phyloP scores from a whole-genome alignment of 2,888 invertebrate species.

The Lithosia quadra region DNA sequence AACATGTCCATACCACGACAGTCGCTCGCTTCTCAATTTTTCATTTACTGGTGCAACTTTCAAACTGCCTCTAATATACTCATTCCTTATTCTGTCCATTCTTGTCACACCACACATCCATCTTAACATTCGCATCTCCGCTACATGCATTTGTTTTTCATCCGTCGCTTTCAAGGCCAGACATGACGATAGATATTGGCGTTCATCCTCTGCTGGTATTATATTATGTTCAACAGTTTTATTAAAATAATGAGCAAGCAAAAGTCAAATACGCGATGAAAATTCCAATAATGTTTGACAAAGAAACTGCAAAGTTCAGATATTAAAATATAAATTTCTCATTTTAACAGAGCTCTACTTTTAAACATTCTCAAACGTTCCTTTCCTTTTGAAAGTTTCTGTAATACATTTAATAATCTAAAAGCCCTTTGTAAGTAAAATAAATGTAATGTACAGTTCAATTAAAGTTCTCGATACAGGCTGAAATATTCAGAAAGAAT shows the following conservation, averaged over 20 bases:
- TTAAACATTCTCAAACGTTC: background rate
- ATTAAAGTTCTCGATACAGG: background rate
- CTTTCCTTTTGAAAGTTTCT: conserved; percentile 4
- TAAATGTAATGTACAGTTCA: background rate
- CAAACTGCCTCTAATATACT: too few relatives aligned
- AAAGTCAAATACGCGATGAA: background rate
- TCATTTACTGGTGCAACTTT: too few relatives aligned
- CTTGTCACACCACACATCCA: too few relatives aligned
- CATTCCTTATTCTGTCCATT: too few relatives aligned
- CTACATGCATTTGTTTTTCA: too few relatives aligned
- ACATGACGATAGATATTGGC: too few relatives aligned
- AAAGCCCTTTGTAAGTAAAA: background rate
- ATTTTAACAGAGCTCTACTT: conserved; percentile 2
- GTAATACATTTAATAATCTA: background rate
- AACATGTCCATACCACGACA: too few relatives aligned
- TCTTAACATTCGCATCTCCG: too few relatives aligned
- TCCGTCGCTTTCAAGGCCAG: too few relatives aligned
- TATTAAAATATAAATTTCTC: conserved; percentile 9
- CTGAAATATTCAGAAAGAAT: background rate
- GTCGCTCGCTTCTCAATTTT: too few relatives aligned
- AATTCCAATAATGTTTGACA: background rate
- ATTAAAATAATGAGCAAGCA: background rate
- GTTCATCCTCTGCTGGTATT: background rate
- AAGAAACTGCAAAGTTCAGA: background rate
- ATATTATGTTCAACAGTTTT: background rate